These are phyloP conservation scores for Ceratitis capitata DNA, from an alignment of 1,140 invertebrate species.

Conservation along the genomic window DNA sequence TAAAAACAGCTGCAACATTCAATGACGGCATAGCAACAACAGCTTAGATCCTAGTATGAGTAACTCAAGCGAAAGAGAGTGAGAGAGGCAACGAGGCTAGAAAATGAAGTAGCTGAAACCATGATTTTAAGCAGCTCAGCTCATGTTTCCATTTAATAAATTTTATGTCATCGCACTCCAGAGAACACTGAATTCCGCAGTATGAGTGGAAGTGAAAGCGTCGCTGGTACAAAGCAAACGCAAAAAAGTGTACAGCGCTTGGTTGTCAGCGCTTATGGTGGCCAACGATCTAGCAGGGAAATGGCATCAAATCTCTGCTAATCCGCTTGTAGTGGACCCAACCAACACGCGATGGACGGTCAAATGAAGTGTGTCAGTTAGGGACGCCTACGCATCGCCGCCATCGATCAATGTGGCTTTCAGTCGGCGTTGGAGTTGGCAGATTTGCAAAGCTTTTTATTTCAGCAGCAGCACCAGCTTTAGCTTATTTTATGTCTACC, in stretches of 20 bases:
- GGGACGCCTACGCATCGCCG: background rate
- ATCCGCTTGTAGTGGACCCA: background rate
- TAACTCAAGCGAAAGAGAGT: background rate
- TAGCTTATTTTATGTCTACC: background rate
- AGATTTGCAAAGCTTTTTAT: background rate
- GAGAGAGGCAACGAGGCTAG: background rate
- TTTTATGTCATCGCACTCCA: conserved; percentile 2
- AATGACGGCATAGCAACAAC: background rate
- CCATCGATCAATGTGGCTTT: background rate
- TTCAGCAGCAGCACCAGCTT: too few relatives aligned
- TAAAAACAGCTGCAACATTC: background rate
- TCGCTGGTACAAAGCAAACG: too few relatives aligned
- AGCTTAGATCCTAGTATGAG: background rate
- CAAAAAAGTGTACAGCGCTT: too few relatives aligned
- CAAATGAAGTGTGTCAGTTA: background rate
- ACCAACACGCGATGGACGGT: background rate
- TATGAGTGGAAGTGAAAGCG: background rate
- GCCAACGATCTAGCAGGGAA: background rate
- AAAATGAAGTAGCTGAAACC: background rate
- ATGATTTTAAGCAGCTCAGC: background rate
- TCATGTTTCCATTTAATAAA: conserved; percentile 20
- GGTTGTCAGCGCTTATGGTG: too few relatives aligned
- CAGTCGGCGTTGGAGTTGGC: background rate
- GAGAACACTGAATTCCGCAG: background rate
- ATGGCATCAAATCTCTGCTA: background rate